Evolutionary conservation across 2,113 vertebrate genomes (phyloP).

Genomic region (Myocastor coypus): DNA sequence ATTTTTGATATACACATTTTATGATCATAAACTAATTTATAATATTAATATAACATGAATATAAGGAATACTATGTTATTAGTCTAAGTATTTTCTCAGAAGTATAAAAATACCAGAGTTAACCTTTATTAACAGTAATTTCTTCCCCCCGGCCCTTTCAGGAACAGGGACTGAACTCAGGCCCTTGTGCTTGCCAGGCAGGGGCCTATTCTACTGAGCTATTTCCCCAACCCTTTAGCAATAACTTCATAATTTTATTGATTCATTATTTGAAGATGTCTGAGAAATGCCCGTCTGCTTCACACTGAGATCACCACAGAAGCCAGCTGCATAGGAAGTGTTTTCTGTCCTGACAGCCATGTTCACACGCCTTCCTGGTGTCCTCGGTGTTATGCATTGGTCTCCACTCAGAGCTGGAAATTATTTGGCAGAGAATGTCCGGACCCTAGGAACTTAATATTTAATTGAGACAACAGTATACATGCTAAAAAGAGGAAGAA

Average conservation of each 20-base stretch:
- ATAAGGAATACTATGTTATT: not conserved
- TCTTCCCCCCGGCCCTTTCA: not conserved
- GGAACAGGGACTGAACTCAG: too few relatives aligned
- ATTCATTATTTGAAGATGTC: constrained; percentile 23
- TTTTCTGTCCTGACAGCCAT: not conserved
- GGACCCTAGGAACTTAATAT: constrained; percentile 7
- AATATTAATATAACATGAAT: not conserved
- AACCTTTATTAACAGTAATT: not conserved
- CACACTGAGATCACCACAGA: not conserved
- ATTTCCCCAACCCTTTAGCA: not conserved
- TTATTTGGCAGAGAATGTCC: constrained; percentile 56
- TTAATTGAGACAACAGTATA: constrained; percentile 45
- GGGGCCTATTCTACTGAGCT: too few relatives aligned
- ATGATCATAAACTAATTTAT: not conserved
- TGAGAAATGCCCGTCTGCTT: constrained; percentile 27
- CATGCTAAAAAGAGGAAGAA: constrained; percentile 56
- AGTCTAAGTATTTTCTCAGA: not conserved
- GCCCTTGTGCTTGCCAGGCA: too few relatives aligned
- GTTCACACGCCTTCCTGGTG: not conserved
- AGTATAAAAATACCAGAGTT: not conserved
- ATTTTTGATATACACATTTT: not conserved
- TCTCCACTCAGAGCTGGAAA: constrained; percentile 69
- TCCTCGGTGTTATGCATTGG: not conserved
- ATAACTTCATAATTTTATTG: constrained; percentile 3
- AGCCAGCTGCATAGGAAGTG: not conserved